Conservation (phyloP, 2,888 invertebrate genomes). For the Mythimna lalbum region DNA sequence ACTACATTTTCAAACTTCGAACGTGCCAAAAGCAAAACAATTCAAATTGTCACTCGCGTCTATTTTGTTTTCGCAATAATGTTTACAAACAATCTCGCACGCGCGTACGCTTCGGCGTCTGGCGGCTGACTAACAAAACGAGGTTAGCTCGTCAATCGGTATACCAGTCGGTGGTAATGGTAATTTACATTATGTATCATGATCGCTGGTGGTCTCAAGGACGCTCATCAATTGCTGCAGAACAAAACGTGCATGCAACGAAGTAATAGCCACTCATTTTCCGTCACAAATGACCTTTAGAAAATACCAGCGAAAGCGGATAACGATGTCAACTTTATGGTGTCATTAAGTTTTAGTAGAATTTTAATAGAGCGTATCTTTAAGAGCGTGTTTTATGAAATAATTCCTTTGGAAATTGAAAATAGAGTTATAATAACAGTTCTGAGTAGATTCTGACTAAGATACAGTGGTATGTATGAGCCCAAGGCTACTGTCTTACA, state of each 20-base stretch:
- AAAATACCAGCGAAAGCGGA: constrained; percentile 16
- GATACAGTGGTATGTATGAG: not conserved
- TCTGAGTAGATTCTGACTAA: constrained; percentile 1
- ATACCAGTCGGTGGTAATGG: constrained; percentile 31
- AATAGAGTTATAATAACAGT: constrained; percentile 4
- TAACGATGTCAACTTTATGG: constrained; percentile 32
- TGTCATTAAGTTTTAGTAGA: constrained; percentile 21
- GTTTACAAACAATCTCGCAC: constrained; percentile 31
- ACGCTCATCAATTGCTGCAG: constrained; percentile 19
- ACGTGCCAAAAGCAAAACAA: constrained; percentile 1
- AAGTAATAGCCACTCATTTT: not conserved
- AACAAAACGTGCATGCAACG: constrained; percentile 14
- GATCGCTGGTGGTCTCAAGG: constrained; percentile 33
- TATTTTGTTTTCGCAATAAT: constrained; percentile 42
- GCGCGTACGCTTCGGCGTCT: constrained; percentile 42
- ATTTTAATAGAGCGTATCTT: constrained; percentile 23
- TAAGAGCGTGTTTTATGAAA: constrained; percentile 12
- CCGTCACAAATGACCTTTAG: not conserved
- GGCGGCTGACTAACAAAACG: constrained; percentile 48
- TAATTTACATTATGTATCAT: constrained; percentile 30
- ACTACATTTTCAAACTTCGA: constrained; percentile 27
- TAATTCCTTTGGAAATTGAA: not conserved
- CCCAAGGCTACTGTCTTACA: not conserved
- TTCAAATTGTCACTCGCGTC: constrained; percentile 8
- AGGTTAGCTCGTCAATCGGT: constrained; percentile 47